Evolutionary conservation across 2,797 vertebrate species (phyloP).

Genomic region (Sebastes ruberrimus): DNA sequence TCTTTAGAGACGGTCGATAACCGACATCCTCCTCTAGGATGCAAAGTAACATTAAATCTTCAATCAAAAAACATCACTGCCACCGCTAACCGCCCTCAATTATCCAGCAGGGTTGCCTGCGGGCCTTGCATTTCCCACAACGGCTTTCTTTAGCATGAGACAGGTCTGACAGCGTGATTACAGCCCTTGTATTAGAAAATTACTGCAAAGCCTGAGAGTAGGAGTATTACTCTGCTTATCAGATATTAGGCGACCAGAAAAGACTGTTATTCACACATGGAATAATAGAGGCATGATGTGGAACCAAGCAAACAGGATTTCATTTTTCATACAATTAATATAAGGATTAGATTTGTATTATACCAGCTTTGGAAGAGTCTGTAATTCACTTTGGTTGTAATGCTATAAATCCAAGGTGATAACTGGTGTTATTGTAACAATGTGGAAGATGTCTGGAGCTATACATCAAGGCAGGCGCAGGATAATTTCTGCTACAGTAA

Average conservation of each 20-base stretch:
- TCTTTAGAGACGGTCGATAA: slow-evolving; percentile 71
- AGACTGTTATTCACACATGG: slow-evolving; percentile 48
- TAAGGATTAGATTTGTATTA: slow-evolving; percentile 40
- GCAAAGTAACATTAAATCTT: slow-evolving; percentile 69
- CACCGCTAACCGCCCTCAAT: slow-evolving; percentile 51
- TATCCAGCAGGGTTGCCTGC: slow-evolving; percentile 53
- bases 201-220: slow-evolving; percentile 51
- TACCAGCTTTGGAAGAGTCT: slow-evolving; percentile 1
- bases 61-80: slow-evolving; percentile 64
- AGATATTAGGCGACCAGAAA: slow-evolving; percentile 55
- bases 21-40: slow-evolving; percentile 66
- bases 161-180: slow-evolving; percentile 67
- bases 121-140: slow-evolving; percentile 52
- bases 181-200: slow-evolving; percentile 60
- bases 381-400: slow-evolving; percentile 23
- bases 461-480: not conserved
- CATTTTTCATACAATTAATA: slow-evolving; percentile 34
- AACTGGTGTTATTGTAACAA: slow-evolving; percentile 18
- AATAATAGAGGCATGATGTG: slow-evolving; percentile 54
- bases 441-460: not conserved
- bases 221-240: slow-evolving; percentile 61
- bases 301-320: slow-evolving; percentile 58
- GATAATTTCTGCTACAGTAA: slow-evolving; percentile 28
- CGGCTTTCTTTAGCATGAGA: slow-evolving; percentile 46
- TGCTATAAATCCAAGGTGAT: slow-evolving; percentile 27